These are phyloP conservation scores for Pachyuromys duprasi DNA, from an alignment of 2,797 vertebrate genomes.

Conservation along the genomic window DNA sequence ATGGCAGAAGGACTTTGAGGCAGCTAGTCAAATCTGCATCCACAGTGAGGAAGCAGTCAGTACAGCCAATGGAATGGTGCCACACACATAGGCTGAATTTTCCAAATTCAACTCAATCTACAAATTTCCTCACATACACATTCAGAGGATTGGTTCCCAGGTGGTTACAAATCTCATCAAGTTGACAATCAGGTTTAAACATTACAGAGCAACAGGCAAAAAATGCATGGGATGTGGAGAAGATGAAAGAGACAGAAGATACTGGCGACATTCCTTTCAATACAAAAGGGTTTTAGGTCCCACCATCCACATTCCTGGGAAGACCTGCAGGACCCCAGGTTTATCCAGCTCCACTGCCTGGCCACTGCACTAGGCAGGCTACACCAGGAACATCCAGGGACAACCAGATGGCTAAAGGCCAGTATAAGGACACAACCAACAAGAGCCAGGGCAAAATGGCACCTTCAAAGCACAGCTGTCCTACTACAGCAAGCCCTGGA, in stretches of 20 bases:
- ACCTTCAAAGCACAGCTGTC: no score
- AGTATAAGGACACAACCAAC: no score
- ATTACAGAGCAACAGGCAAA: not conserved
- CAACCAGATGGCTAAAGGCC: no score
- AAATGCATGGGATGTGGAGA: not conserved
- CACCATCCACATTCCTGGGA: no score
- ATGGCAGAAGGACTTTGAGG: not conserved
- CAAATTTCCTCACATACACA: not conserved
- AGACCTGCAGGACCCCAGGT: no score
- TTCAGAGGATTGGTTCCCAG: not conserved
- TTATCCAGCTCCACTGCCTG: no score
- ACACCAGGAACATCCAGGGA: no score
- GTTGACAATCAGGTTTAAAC: not conserved
- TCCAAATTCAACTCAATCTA: not conserved
- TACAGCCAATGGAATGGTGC: not conserved
- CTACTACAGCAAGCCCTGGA: no score
- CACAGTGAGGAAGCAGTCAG: not conserved
- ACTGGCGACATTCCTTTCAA: not conserved
- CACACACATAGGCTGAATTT: not conserved
- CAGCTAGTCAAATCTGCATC: not conserved
- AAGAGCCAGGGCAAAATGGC: no score
- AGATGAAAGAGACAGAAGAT: not conserved
- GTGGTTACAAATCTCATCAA: not conserved
- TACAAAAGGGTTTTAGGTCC: not conserved
- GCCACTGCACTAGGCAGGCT: no score